Evolutionary conservation across 2,113 vertebrate species (phyloP), one percentile per base, ranked within the genome.

Genomic region (Upupa epops): DNA sequence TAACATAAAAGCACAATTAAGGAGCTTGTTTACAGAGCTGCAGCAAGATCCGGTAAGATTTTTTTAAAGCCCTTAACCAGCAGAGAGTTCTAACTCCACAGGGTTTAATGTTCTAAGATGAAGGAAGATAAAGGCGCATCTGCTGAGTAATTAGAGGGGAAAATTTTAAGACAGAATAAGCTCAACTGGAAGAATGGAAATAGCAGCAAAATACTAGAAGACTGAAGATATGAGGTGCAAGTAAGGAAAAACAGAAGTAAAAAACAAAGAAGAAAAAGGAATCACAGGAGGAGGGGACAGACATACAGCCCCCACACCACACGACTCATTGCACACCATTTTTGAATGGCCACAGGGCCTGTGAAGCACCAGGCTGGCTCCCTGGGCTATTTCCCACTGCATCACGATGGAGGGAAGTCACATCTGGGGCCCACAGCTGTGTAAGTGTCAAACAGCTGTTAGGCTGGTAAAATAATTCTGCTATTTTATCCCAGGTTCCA

Each of bases 1-100:
- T 63, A 80, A 92, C 78, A 95, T 89, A 91, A 95, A 96, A 95
- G 79, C 51, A 71, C 34, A 10, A 92, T 95, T 89, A 89, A 91
- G 72, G 19, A 63, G 64, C 6, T 89, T 92, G 79, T 91, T 95
- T 94, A 94, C 48, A 88, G 60, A 86, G 80, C 32, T 77, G 68
- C 60, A 91, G 80, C 42, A 87, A 82, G 71, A 89, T 92, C 87
- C 79, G 87, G 87, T 91, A 94, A 88, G 36, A 63, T 58, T 45
- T n/a, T 74, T 75, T 65, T 66, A n/a, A 24, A 40, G 21, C 69
- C 46, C 69, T 90, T 66, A 88, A 86, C 80, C 56, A 71, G 56
- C 29, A 45, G 49, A 68, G 61, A 82, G n/a, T 59, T 87, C 78
- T 22, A 91, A 51, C 68, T 92, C 58, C 83, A 81, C 61, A 40